These are phyloP conservation scores for Pangasianodon gigas DNA, from an alignment of 2,113 vertebrate genomes.

Conservation along the genomic window DNA sequence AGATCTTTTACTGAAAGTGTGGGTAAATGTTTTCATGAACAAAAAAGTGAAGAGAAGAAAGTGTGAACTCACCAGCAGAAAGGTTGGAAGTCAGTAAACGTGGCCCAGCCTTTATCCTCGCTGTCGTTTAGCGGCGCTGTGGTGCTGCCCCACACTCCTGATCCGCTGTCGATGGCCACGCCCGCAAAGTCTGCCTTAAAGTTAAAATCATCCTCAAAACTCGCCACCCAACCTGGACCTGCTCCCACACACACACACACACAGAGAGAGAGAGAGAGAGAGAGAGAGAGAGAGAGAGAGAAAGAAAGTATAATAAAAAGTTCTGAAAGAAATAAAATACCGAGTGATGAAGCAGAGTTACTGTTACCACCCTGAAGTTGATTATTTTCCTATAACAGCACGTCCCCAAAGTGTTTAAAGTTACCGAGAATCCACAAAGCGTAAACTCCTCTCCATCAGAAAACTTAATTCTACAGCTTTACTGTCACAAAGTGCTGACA, in stretches of 20 bases:
- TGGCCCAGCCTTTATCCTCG: constrained; percentile 90
- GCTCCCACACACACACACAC: background rate
- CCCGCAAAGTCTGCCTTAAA: constrained; percentile 59
- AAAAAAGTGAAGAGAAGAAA: background rate
- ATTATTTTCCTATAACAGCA: background rate
- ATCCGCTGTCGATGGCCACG: constrained; percentile 63
- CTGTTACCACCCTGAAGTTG: background rate
- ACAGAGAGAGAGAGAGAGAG: background rate
- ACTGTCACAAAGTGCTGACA: background rate
- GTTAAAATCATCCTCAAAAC: constrained; percentile 76
- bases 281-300: background rate
- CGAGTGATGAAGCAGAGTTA: too few relatives aligned
- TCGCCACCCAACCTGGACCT: constrained; percentile 81
- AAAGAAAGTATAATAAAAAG: background rate
- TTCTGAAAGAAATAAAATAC: too few relatives aligned
- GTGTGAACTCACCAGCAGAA: constrained; percentile 86
- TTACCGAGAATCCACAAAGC: too few relatives aligned
- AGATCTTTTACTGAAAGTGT: background rate
- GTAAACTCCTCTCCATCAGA: too few relatives aligned
- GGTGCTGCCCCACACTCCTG: constrained; percentile 80
- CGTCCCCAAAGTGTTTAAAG: background rate
- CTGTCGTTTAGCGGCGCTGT: constrained; percentile 62
- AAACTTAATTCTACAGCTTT: background rate
- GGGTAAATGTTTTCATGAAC: background rate
- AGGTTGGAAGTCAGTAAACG: constrained; percentile 89